A percentile compares a stretch with the other conserved stretches of the same genome.
Evolutionary conservation across 2,888 invertebrate species (phyloP).

Genomic region (Euproctis similis): DNA sequence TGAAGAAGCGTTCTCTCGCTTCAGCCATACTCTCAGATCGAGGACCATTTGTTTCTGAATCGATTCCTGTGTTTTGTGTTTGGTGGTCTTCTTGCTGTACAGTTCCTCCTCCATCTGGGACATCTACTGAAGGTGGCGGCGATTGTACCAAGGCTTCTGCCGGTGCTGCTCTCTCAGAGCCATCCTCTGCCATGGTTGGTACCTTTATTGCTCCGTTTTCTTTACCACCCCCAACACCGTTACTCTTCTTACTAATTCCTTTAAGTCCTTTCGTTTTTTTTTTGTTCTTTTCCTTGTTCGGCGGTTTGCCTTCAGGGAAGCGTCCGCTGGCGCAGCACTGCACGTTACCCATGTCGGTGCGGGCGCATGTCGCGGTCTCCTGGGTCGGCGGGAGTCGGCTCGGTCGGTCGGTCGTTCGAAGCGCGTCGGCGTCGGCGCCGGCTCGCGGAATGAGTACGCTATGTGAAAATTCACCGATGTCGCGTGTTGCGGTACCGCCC

Average conservation of each 20-base stretch:
- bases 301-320: slow-evolving; percentile 55
- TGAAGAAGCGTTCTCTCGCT: slow-evolving; percentile 66
- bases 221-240: slow-evolving; percentile 54
- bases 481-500: slow-evolving; percentile 57
- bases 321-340: slow-evolving; percentile 73
- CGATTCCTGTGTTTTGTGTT: slow-evolving; percentile 17
- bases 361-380: slow-evolving; percentile 69
- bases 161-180: slow-evolving; percentile 46
- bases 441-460: slow-evolving; percentile 65
- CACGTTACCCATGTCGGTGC: slow-evolving; percentile 72
- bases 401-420: slow-evolving; percentile 72
- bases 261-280: slow-evolving; percentile 40
- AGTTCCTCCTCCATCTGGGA: slow-evolving; percentile 19
- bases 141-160: slow-evolving; percentile 40
- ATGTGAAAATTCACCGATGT: slow-evolving; percentile 47
- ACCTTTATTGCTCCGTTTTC: slow-evolving; percentile 49
- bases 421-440: slow-evolving; percentile 74
- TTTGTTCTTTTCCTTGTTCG: slow-evolving; percentile 53
- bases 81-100: slow-evolving; percentile 21
- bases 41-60: slow-evolving; percentile 38
- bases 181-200: slow-evolving; percentile 57
- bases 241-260: slow-evolving; percentile 48
- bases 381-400: slow-evolving; percentile 61
- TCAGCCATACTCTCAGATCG: slow-evolving; percentile 56
- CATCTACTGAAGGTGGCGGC: slow-evolving; percentile 31